Base-by-base conservation (phyloP, 1,140 invertebrate genomes). In the Euborellia annulipes region DNA sequence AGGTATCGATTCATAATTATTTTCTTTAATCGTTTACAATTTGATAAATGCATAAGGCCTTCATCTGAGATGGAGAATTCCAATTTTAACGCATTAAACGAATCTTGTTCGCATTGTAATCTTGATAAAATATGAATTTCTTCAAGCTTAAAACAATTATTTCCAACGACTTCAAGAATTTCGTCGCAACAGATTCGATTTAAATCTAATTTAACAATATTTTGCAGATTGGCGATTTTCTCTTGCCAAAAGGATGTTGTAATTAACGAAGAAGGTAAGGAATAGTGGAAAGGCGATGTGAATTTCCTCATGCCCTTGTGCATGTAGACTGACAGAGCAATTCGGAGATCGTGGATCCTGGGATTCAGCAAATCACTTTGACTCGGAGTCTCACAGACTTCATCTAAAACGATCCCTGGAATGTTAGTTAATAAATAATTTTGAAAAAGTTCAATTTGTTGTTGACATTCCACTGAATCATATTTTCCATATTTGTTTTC, bases 131-230 rank as follows among this genome's bases (percentile, higher is more conserved):
- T 67, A 47, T 69, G 66, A 18, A 71, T 61, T 49, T 67, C 62
- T 55, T 69, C 64, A 9, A 71, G 57, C 38, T 63, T 51, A 14
- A 47, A 57, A 52, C 69, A 71, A 49, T 55, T 60, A 13, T 55
- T 51, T 18, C 65, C 62, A 19, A 71, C 57, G n/a, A 67, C 58
- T 55, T 65, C 52, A 3, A 71, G 62, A 19, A 71, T 69, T 58
- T 69, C 69, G 51, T 71, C 68, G 2, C 67, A 69, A 47, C 67
- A 69, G 48, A 69, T 62, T 41, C 67, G 66, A 51, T 63, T 66
- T 11, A 70, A 59, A 48, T 69, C 65, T 6, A 70, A 59, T 27
- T 64, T 57, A 6, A 66, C 54, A 48, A 70, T 57, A 14, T 61
- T 58, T 19, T 51, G 57, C 23, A 68, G 58, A 41, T 47, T 59